phyloP scores from a whole-genome alignment of 2,888 invertebrate species.

The Endotricha flammealis region DNA sequence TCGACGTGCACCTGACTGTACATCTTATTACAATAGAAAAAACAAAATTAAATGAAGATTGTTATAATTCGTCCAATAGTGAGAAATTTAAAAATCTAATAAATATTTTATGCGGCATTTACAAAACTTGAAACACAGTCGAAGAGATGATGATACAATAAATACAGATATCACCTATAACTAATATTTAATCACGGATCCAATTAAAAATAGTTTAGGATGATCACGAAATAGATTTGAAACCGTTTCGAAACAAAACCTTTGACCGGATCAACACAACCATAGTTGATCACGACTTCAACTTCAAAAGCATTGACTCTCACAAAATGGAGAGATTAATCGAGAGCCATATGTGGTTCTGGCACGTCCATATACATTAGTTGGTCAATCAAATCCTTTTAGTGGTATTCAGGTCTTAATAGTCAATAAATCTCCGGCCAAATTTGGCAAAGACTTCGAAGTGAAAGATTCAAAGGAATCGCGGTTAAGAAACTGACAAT shows the following conservation, averaged over 20 bases:
- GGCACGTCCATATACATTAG: slow-evolving; percentile 18
- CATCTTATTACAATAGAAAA: too few relatives aligned
- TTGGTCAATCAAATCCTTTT: slow-evolving; percentile 16
- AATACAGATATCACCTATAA: too few relatives aligned
- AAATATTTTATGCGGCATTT: too few relatives aligned
- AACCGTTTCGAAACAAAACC: neutral
- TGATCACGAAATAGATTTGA: neutral
- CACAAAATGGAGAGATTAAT: slow-evolving; percentile 10
- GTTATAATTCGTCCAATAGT: too few relatives aligned
- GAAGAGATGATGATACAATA: too few relatives aligned
- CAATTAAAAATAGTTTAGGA: neutral
- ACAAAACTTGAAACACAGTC: too few relatives aligned
- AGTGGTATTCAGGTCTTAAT: slow-evolving; percentile 3
- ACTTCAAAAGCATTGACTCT: slow-evolving; percentile 11
- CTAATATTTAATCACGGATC: too few relatives aligned
- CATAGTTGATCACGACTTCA: neutral
- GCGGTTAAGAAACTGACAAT: too few relatives aligned
- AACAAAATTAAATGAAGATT: too few relatives aligned
- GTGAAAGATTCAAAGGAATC: too few relatives aligned
- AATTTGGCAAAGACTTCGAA: slow-evolving; percentile 1
- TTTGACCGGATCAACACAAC: neutral
- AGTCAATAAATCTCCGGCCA: slow-evolving; percentile 7
- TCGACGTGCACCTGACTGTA: too few relatives aligned
- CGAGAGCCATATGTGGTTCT: slow-evolving; percentile 18
- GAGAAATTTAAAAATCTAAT: too few relatives aligned